phyloP scores from a whole-genome alignment of 2,888 invertebrate genomes.

The Drosophila subquinaria region DNA sequence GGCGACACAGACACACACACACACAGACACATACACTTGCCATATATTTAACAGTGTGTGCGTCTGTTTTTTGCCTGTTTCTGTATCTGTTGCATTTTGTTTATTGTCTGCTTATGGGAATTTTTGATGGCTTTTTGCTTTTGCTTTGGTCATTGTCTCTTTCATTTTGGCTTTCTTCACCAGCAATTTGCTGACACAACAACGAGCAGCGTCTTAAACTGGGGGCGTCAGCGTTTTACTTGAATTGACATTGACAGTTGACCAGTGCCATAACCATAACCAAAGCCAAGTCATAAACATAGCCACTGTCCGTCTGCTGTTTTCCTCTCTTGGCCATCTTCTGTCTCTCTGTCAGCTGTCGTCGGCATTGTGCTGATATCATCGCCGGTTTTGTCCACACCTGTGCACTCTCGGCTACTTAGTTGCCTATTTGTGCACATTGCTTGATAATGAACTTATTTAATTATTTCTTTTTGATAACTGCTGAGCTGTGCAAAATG shows the following conservation, averaged over 20 bases:
- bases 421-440: constrained; percentile 53
- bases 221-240: constrained; percentile 72
- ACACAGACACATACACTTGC: constrained; percentile 34
- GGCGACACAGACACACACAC: constrained; percentile 69
- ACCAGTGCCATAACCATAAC: constrained; percentile 30
- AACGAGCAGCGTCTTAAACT: constrained; percentile 26
- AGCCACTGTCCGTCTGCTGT: constrained; percentile 14
- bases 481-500: constrained; percentile 45
- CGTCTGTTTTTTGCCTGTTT: constrained; percentile 39
- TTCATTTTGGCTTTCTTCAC: constrained; percentile 59
- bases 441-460: constrained; percentile 76
- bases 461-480: constrained; percentile 26
- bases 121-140: constrained; percentile 51
- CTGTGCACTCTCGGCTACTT: constrained; percentile 43
- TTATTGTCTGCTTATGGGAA: constrained; percentile 68
- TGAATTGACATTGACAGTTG: constrained; percentile 76
- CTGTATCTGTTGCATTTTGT: constrained; percentile 48
- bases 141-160: constrained; percentile 37
- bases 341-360: constrained; percentile 11
- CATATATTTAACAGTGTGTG: constrained; percentile 37
- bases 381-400: constrained; percentile 45
- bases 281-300: background rate
- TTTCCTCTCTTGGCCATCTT: constrained; percentile 7
- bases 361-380: constrained; percentile 48
- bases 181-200: constrained; percentile 73